Conservation (phyloP, 1,140 invertebrate species). For the Parapsyche elsis region DNA sequence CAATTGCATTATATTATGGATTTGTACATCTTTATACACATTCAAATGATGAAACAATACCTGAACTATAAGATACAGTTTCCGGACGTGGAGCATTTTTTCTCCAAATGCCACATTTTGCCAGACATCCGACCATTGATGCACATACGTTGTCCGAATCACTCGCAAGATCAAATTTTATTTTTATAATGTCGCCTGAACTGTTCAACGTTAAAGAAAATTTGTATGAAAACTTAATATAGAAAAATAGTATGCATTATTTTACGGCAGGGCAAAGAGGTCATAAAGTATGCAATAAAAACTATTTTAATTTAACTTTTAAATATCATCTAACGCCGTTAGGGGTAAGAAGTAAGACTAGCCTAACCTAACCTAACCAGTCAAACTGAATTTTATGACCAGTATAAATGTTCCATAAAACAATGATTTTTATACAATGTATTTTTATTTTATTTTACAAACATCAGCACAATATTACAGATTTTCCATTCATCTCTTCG, state of each 20-base stretch:
- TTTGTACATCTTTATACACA: neutral
- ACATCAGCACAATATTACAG: no score
- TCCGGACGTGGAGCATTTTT: conserved; percentile 62
- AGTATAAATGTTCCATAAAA: no score
- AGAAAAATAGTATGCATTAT: neutral
- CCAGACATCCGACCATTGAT: conserved; percentile 76
- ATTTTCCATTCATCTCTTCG: no score
- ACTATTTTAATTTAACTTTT: no score
- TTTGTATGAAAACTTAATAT: neutral
- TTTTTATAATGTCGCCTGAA: conserved; percentile 72
- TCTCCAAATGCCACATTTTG: conserved; percentile 67
- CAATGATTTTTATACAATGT: no score
- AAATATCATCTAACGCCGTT: no score
- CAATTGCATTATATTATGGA: neutral
- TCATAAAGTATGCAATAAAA: neutral
- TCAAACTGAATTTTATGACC: no score
- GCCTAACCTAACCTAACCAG: no score
- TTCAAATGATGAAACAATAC: conserved; percentile 52
- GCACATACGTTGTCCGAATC: conserved; percentile 70
- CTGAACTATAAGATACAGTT: conserved; percentile 63
- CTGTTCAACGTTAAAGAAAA: no score
- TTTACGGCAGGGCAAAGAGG: neutral
- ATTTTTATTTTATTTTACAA: no score
- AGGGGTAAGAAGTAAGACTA: no score
- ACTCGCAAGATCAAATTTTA: conserved; percentile 73